Percentiles rank a stretch among this genome's conserved stretches.
These are phyloP conservation scores for Pagetopsis macropterus DNA, from an alignment of 2,797 vertebrate species.

Conservation along the genomic window DNA sequence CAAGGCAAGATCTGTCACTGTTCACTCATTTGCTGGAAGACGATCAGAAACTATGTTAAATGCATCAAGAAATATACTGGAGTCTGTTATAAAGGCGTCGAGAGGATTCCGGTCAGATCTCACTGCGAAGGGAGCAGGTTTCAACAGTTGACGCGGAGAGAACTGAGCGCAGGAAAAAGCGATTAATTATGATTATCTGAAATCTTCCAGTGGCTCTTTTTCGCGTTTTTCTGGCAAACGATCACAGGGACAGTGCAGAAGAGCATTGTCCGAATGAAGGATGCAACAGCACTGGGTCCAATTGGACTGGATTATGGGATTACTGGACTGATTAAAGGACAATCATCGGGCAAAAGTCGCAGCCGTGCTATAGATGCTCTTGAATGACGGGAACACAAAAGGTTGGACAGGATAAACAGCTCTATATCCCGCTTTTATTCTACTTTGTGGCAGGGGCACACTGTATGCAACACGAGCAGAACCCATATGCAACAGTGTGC, in stretches of 20 bases:
- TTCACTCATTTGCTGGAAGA: conserved; percentile 82
- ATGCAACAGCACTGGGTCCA: conserved; percentile 72
- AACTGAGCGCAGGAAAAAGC: conserved; percentile 73
- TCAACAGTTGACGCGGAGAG: conserved; percentile 84
- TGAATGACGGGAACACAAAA: conserved; percentile 76
- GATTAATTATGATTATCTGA: conserved; percentile 77
- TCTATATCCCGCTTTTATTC: conserved; percentile 57
- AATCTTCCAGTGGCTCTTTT: conserved; percentile 60
- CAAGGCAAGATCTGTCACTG: conserved; percentile 80
- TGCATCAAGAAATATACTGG: conserved; percentile 68
- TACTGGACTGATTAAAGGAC: conserved; percentile 82
- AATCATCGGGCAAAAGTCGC: conserved; percentile 79
- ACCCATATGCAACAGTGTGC: conserved; percentile 83
- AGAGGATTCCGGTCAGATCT: conserved; percentile 76
- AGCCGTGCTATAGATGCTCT: conserved; percentile 68
- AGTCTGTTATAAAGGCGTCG: conserved; percentile 71
- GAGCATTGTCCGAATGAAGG: conserved; percentile 75
- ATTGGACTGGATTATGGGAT: conserved; percentile 83
- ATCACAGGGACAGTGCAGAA: conserved; percentile 57
- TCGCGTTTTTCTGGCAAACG: conserved; percentile 7
- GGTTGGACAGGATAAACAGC: conserved; percentile 64
- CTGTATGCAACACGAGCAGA: conserved; percentile 58
- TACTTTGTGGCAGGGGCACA: conserved; percentile 70
- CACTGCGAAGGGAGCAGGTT: conserved; percentile 74
- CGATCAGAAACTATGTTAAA: conserved; percentile 83